Conservation (phyloP, 2,113 vertebrate species). For the Rana temporaria region DNA sequence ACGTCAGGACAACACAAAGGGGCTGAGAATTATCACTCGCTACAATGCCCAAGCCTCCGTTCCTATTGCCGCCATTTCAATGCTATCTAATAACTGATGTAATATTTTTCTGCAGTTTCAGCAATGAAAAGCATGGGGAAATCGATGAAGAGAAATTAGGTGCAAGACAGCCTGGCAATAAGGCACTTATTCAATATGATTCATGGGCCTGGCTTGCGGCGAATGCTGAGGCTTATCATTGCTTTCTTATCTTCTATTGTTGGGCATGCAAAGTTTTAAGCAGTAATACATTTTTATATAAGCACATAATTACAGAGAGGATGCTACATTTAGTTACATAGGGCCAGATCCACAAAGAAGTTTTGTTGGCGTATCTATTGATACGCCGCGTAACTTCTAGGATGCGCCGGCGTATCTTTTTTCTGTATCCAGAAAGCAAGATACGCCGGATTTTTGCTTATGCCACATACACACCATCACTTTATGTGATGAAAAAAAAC, state of each 20-base stretch:
- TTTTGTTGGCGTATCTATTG: no score
- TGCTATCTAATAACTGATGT: conserved; percentile 32
- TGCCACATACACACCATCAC: no score
- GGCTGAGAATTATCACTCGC: conserved; percentile 33
- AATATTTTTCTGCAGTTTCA: conserved; percentile 46
- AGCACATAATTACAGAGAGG: neutral
- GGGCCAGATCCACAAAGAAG: no score
- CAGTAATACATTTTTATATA: neutral
- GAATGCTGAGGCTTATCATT: conserved; percentile 13
- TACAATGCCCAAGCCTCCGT: conserved; percentile 32
- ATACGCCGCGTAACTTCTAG: no score
- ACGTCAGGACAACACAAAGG: conserved; percentile 43
- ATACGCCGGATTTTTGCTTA: no score
- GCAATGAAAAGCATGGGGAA: conserved; percentile 19
- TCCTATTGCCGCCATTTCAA: conserved; percentile 12
- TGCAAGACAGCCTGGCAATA: conserved; percentile 28
- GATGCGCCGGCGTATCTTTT: no score
- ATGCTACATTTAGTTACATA: no score
- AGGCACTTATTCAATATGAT: conserved; percentile 43
- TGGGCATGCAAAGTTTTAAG: conserved; percentile 10
- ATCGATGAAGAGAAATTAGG: conserved; percentile 48
- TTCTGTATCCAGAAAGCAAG: no score
- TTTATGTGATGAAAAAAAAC: no score
- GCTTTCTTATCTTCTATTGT: conserved; percentile 9
- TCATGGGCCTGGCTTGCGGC: neutral